phyloP scores from a whole-genome alignment of 2,113 vertebrate species.

The Pelecanus crispus region DNA sequence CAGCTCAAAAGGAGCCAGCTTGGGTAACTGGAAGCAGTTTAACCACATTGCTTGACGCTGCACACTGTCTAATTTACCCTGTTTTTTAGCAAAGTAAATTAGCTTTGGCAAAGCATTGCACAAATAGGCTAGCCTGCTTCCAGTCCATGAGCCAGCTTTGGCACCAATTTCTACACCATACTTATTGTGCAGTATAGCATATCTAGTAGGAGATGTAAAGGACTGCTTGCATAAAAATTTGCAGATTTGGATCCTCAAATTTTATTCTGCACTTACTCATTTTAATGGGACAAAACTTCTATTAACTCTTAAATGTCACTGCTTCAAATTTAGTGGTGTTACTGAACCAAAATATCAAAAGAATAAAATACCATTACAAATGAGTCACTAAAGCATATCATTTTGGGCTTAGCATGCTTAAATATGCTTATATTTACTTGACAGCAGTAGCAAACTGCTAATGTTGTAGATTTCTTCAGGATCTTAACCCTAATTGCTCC shows the following conservation, averaged over 20 bases:
- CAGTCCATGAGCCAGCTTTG: background rate
- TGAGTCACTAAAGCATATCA: background rate
- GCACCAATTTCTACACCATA: background rate
- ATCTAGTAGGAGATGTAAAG: background rate
- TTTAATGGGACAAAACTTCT: background rate
- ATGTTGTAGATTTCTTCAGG: background rate
- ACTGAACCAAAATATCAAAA: background rate
- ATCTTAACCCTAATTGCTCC: background rate
- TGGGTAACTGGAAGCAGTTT: slow-evolving; percentile 4
- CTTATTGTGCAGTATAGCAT: background rate
- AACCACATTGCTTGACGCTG: background rate
- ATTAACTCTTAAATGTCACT: background rate
- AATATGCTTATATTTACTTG: background rate
- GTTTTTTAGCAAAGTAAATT: slow-evolving; percentile 22
- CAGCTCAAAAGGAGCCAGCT: background rate
- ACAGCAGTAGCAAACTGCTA: background rate
- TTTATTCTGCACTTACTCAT: background rate
- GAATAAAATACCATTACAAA: background rate
- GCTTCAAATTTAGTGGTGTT: background rate
- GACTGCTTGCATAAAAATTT: background rate
- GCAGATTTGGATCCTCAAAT: background rate
- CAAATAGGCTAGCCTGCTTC: background rate
- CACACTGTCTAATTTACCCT: slow-evolving; percentile 19
- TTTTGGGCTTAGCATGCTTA: background rate
- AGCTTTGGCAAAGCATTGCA: slow-evolving; percentile 33